A percentile compares a stretch with the other conserved stretches of the same genome.
phyloP scores from a whole-genome alignment of 2,113 vertebrate genomes.

The Atractosteus spatula region DNA sequence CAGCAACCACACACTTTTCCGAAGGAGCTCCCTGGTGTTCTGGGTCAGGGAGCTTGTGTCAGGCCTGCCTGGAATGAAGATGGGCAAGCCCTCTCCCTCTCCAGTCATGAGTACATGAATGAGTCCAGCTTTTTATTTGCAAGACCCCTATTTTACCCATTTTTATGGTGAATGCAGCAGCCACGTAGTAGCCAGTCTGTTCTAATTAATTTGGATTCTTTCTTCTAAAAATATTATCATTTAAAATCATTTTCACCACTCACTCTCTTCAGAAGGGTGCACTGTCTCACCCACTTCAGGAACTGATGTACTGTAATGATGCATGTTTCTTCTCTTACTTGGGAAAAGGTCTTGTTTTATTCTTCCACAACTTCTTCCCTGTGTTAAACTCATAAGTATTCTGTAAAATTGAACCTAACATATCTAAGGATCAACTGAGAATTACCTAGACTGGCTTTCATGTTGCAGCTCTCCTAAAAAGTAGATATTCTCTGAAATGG shows the following conservation, averaged over 20 bases:
- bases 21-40: constrained; percentile 42
- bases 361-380: no score
- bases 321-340: no score
- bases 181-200: neutral
- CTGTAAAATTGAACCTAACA: no score
- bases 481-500: no score
- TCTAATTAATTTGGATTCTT: neutral
- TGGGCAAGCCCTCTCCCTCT: constrained; percentile 25
- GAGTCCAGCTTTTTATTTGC: neutral
- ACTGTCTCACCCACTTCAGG: neutral
- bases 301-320: no score
- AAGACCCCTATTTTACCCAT: neutral
- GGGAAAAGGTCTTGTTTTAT: no score
- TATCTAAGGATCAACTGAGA: no score
- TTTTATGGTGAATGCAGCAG: neutral
- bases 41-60: constrained; percentile 58
- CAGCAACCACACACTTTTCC: constrained; percentile 52
- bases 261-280: neutral
- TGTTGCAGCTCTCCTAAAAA: no score
- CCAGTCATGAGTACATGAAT: constrained; percentile 6
- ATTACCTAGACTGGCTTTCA: no score
- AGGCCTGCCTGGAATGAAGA: constrained; percentile 35
- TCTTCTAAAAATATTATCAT: constrained; percentile 4
- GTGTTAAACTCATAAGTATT: no score
- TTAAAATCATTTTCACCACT: neutral